These are phyloP conservation scores for Panthera leo DNA, from an alignment of 2,113 vertebrate genomes.

Conservation along the genomic window DNA sequence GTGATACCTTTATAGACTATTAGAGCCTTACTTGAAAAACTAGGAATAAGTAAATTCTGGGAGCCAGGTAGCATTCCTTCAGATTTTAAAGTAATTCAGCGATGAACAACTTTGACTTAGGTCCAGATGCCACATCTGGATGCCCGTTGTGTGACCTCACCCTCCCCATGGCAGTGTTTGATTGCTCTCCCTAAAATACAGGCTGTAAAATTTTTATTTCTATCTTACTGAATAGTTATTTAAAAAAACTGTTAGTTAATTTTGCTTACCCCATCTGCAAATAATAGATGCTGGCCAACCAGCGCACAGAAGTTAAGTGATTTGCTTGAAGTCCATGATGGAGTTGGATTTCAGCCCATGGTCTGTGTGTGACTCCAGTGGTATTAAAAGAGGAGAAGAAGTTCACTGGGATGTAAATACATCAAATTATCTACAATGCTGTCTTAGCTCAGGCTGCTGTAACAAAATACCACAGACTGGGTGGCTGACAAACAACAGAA, in stretches of 20 bases:
- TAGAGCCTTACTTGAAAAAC: not conserved
- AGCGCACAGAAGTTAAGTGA: not conserved
- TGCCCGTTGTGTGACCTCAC: not conserved
- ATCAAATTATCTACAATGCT: not conserved
- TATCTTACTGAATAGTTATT: not conserved
- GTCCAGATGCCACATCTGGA: not conserved
- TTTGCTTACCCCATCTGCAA: not conserved
- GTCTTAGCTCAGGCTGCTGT: not conserved
- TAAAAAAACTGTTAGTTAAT: not conserved
- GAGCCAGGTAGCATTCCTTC: not conserved
- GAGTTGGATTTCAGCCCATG: not conserved
- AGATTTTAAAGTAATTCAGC: not conserved
- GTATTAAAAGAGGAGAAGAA: not conserved
- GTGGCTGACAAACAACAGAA: not conserved
- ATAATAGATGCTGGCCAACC: not conserved
- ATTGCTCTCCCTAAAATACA: conserved; percentile 4
- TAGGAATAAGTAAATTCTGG: not conserved
- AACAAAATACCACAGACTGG: not conserved
- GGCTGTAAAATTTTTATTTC: conserved; percentile 37
- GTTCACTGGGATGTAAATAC: not conserved
- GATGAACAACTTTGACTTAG: not conserved
- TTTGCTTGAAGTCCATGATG: not conserved
- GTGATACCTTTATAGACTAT: not conserved
- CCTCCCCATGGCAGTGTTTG: not conserved
- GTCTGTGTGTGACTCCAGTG: not conserved